Base-by-base conservation (phyloP, 2,113 vertebrate genomes). In the Ochotona princeps region DNA sequence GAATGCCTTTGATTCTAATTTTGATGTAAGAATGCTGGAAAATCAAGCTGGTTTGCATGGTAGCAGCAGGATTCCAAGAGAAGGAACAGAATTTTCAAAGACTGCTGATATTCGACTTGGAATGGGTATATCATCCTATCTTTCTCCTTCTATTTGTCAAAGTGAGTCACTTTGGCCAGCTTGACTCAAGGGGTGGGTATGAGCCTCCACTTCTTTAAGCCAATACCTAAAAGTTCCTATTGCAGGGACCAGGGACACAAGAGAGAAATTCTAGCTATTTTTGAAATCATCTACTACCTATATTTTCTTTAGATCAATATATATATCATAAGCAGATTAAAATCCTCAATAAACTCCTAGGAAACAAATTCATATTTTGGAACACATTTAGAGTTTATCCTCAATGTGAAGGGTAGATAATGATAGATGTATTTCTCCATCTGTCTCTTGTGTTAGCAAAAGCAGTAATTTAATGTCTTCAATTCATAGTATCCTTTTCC, bases 381-480 rank as follows among this genome's bases (percentile, higher is more conserved):
- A 61, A 61, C 44, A 69, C 75, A 35, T 67, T 92, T 23, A 23
- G 13, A 23, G 28, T 67, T 85, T 97, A 96, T 87, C 72, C 83
- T 61, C 15, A 94, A 26, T 54, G 17, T 80, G 74, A 90, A 87
- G 8, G 25, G 15, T 26, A 73, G n/a, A 14, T 28, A 21, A 63
- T 74, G 66, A 54, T 3, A 84, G 28, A 70, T 25, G 86, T 60
- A 54, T 88, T 87, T 91, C 78, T 85, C 20, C 32, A 28, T 54
- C 69, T 85, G 21, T 91, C 89, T 81, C 79, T 85, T 51, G 70
- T 35, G n/a, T 87, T 70, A 44, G 51, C 11, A 78, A 89, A 81
- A 91, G 20, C 47, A 85, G 80, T 25, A 65, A 61, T n/a, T 66
- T 65, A 51, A 47, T 61, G 20, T 80, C 38, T 73, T 82, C 75